Conservation (phyloP, 2,888 invertebrate genomes). For the Cecidostiba fungosa region DNA sequence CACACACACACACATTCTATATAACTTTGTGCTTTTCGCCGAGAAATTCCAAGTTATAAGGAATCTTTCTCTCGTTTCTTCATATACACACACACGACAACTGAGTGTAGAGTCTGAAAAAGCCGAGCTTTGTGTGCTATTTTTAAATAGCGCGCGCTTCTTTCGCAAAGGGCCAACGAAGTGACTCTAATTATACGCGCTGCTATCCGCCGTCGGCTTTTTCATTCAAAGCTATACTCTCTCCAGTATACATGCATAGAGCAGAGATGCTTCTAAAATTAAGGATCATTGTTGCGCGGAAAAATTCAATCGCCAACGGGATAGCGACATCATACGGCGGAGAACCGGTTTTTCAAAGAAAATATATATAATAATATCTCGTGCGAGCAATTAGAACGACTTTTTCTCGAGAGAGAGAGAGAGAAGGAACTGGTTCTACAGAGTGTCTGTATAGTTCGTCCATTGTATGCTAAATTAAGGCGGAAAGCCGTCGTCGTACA, state of each 20-base stretch:
- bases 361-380: neutral
- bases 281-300: neutral
- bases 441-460: neutral
- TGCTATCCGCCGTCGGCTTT: neutral
- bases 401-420: neutral
- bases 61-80: neutral
- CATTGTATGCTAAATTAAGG: constrained; percentile 39
- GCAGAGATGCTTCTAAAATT: neutral
- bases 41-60: neutral
- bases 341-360: neutral
- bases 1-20: too few species aligned
- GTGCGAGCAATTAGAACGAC: constrained; percentile 1
- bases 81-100: neutral
- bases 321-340: neutral
- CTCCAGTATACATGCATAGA: neutral
- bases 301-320: neutral
- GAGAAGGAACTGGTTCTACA: neutral
- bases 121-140: constrained; percentile 38
- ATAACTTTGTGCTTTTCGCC: neutral
- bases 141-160: constrained; percentile 41
- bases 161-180: constrained; percentile 37
- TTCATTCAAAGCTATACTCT: neutral
- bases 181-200: constrained; percentile 53
- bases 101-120: constrained; percentile 5
- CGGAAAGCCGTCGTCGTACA: neutral